phyloP scores from a whole-genome alignment of 2,888 invertebrate species.

The Hermaeophaga mercurialis region DNA sequence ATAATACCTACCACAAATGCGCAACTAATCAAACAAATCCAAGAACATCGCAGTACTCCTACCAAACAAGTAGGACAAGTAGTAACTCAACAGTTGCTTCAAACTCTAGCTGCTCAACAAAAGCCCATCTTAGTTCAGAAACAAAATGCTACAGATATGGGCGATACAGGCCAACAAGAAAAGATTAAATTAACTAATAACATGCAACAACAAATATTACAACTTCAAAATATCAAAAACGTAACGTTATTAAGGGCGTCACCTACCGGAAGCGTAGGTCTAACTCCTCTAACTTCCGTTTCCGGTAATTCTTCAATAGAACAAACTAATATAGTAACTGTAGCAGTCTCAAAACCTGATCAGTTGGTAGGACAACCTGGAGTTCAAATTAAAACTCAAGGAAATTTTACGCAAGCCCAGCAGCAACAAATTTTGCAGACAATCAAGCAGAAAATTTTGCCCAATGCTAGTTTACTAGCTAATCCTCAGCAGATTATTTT shows the following conservation, averaged over 20 bases:
- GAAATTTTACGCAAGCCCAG: constrained; percentile 53
- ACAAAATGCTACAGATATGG: constrained; percentile 27
- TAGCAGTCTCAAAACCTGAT: constrained; percentile 41
- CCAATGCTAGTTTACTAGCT: constrained; percentile 52
- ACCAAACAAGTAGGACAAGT: constrained; percentile 44
- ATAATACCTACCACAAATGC: constrained; percentile 58
- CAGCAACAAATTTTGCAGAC: constrained; percentile 60
- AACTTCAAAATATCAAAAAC: constrained; percentile 55
- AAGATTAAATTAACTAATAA: constrained; percentile 37
- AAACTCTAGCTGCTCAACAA: constrained; percentile 50
- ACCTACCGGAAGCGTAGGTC: constrained; percentile 34
- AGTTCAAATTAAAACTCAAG: constrained; percentile 49
- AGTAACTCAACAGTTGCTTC: constrained; percentile 52
- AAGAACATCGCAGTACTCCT: constrained; percentile 39
- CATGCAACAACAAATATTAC: constrained; percentile 52
- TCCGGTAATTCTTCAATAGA: constrained; percentile 28
- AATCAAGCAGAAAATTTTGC: constrained; percentile 53
- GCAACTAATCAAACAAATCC: constrained; percentile 49
- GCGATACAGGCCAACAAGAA: constrained; percentile 24
- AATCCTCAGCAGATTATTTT: constrained; percentile 58
- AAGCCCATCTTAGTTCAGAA: constrained; percentile 47
- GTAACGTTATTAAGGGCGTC: constrained; percentile 51
- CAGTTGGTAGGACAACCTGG: constrained; percentile 41
- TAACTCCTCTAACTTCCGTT: constrained; percentile 29
- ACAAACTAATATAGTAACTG: constrained; percentile 41